Evolutionary conservation across 2,888 invertebrate species (phyloP), one percentile per base, ranked within the genome.

Genomic region (Odontocerum albicorne): DNA sequence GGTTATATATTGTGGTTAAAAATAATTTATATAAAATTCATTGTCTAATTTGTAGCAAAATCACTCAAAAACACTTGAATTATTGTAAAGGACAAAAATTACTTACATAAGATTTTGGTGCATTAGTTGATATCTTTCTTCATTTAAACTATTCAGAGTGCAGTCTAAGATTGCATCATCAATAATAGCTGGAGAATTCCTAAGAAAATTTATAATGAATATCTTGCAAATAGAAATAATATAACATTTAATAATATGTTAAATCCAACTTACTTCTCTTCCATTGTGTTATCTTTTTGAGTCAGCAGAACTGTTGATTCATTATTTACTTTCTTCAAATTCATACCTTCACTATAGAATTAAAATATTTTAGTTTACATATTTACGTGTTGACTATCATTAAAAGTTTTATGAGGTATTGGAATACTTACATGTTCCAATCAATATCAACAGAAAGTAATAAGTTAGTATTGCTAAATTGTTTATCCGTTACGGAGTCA

Each of bases 21-120:
- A 22, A 21, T 16, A 22, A 42, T 43, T 43, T 43, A 12, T 22
- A 15, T 43, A 27, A 13, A 21, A 43, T 27, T 7, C 8, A 31
- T 12, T 13, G 43, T 43, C 27, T 17, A 43, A 43, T 27, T 16
- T 12, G 13, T 43, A 43, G n/a, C n/a, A n/a, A n/a, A n/a, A 43
- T 27, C n/a, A 43, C 20, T 15, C 12, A 43, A 16, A 19, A 39
- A 17, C 4, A 10, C 7, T 39, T 39, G 39, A 39, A 3, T 27
- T 35, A 31, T 27, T 7, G 16, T 7, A 17, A 7, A 10, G 13
- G 17, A 33, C 10, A 39, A 16, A 22, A 31, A 10, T 27, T 7
- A 68, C 77, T 77, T 62, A 77, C 77, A 75, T 64, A 15, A 76
- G 65, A 62, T 77, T 72, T 61, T 78, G 78, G 59, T 72, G 68